Percentiles rank a stretch among this genome's conserved stretches.
phyloP scores from a whole-genome alignment of 2,113 vertebrate genomes.

The Callaeas wilsoni region DNA sequence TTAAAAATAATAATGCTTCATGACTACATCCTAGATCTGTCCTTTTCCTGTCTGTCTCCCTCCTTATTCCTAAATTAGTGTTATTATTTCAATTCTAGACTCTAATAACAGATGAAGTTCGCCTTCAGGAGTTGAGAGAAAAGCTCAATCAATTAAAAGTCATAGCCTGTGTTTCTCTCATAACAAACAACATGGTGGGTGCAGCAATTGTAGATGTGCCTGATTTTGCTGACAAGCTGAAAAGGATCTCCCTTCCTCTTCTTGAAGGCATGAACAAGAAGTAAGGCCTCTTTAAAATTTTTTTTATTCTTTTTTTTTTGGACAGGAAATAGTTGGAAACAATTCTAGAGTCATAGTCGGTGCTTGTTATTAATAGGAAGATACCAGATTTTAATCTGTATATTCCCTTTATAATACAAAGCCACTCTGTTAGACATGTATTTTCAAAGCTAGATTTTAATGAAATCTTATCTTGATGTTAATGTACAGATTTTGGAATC shows the following conservation, averaged over 20 bases:
- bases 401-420: background rate
- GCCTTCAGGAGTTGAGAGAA: conserved; percentile 82
- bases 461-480: background rate
- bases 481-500: background rate
- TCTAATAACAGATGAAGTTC: conserved; percentile 83
- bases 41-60: background rate
- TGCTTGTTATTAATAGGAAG: background rate
- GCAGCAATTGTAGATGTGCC: conserved; percentile 76
- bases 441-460: background rate
- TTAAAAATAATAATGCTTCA: background rate
- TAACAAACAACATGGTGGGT: conserved; percentile 84
- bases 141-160: conserved; percentile 81
- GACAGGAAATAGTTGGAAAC: background rate
- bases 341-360: background rate
- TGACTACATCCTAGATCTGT: background rate
- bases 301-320: background rate
- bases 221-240: conserved; percentile 78
- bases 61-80: background rate
- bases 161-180: conserved; percentile 83
- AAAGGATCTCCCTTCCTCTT: conserved; percentile 82
- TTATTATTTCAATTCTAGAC: conserved; percentile 75
- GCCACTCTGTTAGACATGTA: background rate
- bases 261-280: conserved; percentile 86
- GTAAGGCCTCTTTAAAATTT: conserved; percentile 72
- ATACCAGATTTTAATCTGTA: background rate